Evolutionary conservation across 2,113 vertebrate species (phyloP), one percentile per base, ranked within the genome.

Genomic region (Rhea pennata): DNA sequence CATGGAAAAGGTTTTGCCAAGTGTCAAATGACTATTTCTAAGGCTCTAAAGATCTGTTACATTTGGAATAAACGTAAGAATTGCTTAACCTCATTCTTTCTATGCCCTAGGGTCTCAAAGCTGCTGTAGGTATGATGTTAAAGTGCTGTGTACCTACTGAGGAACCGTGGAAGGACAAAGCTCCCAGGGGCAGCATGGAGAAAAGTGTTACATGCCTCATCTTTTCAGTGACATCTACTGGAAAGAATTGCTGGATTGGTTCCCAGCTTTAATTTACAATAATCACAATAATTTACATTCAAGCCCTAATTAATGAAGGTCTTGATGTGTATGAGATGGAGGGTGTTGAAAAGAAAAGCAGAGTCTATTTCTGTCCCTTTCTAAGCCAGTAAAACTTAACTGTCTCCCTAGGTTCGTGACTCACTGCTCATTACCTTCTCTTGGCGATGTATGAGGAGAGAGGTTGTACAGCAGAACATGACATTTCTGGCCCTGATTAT

Each of bases 201-300:
- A 81, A 84, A 74, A 90, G 75, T 19, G 1, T 59, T 40, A 40
- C 12, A 27, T 81, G 70, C 27, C 70, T 95, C 3, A 0, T 50
- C 9, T 1, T 77, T 93, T 84, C 88, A 42, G 51, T 54, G 73
- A n/a, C 10, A 51, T 91, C 87, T 82, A 13, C 82, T 85, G 70
- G 53, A 79, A 80, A 58, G 4, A 12, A 24, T n/a, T 29, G n/a
- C 71, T 96, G 89, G 87, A 75, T 40, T 78, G 27, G 42, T 64
- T 96, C 84, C 77, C 89, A 91, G 85, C 27, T 54, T 65, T 87
- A 87, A 96, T 93, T 84, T 95, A 50, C 71, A 88, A 83, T 88
- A 80, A 88, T 92, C 78, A 80, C 58, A 90, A 70, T 93, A 65
- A 97, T 95, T 96, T 88, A 73, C 72, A 79, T 79, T 70, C 64